A percentile compares a stretch with the other conserved stretches of the same genome.
Evolutionary conservation across 37 sponge, comb jelly and placozoan species (phyloP).

Genomic region (Theonella swinhoei): DNA sequence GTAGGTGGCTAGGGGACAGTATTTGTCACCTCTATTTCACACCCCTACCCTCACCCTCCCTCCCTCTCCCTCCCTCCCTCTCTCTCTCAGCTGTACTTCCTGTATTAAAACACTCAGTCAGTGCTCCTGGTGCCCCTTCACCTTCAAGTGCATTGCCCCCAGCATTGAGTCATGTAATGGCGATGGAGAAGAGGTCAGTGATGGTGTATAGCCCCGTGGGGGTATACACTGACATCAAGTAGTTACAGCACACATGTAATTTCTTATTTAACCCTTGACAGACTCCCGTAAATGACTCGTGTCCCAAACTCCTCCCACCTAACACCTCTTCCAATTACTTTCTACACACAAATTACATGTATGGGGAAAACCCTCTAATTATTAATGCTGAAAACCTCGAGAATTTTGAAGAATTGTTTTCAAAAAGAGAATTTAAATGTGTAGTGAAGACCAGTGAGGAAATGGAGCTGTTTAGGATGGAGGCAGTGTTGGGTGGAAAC

Average conservation of each 20-base stretch:
- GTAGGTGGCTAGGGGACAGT: too few relatives aligned
- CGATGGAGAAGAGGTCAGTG: background rate
- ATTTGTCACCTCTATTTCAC: too few relatives aligned
- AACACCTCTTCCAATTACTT: constrained; percentile 6
- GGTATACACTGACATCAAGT: too few relatives aligned
- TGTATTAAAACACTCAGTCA: background rate
- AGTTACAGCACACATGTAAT: too few relatives aligned
- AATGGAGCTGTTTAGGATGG: constrained; percentile 7
- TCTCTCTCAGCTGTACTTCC: constrained; percentile 12
- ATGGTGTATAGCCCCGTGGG: too few relatives aligned
- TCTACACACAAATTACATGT: constrained; percentile 19
- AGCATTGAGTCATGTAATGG: background rate
- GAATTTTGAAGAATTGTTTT: background rate
- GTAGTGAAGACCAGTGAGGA: background rate
- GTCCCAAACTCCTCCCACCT: constrained; percentile 28
- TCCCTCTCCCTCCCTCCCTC: background rate
- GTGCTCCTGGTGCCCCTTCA: constrained; percentile 46
- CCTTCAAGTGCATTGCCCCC: constrained; percentile 24
- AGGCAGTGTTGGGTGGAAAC: background rate
- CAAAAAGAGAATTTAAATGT: background rate
- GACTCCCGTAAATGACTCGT: background rate
- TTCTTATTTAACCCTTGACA: background rate
- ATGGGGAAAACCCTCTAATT: background rate
- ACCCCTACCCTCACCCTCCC: too few relatives aligned
- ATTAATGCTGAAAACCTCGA: background rate